These are phyloP conservation scores for Trichacis sp. DNA, from an alignment of 2,888 invertebrate species.

Conservation along the genomic window DNA sequence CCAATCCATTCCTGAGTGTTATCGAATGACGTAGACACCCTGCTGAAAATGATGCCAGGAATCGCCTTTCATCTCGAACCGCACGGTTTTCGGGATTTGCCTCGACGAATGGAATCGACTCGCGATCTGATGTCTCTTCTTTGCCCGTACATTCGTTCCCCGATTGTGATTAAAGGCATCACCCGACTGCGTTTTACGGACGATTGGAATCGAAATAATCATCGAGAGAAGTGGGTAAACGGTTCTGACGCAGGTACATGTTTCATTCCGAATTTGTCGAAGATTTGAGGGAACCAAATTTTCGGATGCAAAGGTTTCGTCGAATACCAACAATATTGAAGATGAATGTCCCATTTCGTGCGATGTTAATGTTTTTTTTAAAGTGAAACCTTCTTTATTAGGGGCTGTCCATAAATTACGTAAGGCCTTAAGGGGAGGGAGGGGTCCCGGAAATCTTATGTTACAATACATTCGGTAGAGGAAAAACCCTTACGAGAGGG, in stretches of 20 bases:
- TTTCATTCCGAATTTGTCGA: too few species aligned
- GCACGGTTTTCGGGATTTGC: slow-evolving; percentile 8
- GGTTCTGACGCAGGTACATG: not conserved
- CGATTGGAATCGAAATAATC: slow-evolving; percentile 1
- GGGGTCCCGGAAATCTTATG: too few species aligned
- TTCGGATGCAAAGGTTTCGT: too few species aligned
- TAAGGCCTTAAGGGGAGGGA: too few species aligned
- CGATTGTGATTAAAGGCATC: slow-evolving; percentile 1
- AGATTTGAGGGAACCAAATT: too few species aligned
- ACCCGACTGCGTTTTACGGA: not conserved
- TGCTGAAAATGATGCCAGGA: slow-evolving; percentile 20
- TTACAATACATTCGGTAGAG: too few species aligned
- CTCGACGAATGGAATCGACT: slow-evolving; percentile 7
- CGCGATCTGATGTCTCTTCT: not conserved
- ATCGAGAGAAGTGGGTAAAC: not conserved
- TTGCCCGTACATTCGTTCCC: slow-evolving; percentile 2
- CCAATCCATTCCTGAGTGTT: slow-evolving; percentile 62
- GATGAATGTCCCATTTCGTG: too few species aligned
- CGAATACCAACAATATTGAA: too few species aligned
- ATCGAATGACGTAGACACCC: slow-evolving; percentile 57
- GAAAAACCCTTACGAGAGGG: too few species aligned
- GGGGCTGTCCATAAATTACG: too few species aligned
- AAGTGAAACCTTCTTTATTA: too few species aligned
- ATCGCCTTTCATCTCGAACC: slow-evolving; percentile 13
- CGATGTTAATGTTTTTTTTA: too few species aligned